Evolutionary conservation across 2,888 invertebrate genomes (phyloP).

Genomic region (Mimachlamys varia): DNA sequence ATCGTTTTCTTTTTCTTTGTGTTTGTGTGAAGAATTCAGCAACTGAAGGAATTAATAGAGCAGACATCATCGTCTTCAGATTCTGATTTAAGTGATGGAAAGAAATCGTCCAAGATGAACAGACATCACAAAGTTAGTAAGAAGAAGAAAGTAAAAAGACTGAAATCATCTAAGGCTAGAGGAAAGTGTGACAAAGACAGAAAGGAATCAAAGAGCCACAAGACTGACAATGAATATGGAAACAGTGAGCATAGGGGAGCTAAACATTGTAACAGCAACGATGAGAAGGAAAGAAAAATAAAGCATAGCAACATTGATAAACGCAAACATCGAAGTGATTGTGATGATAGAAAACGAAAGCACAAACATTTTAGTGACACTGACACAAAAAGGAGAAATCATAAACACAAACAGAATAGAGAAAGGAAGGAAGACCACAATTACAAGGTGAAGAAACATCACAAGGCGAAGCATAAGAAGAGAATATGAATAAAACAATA

Average conservation of each 20-base stretch:
- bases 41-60: constrained; percentile 45
- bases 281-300: no score
- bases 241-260: constrained; percentile 22
- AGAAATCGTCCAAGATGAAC: constrained; percentile 41
- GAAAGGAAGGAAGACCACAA: background rate
- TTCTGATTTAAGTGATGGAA: background rate
- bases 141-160: constrained; percentile 40
- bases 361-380: constrained; percentile 2
- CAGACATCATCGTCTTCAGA: constrained; percentile 40
- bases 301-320: no score
- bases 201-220: background rate
- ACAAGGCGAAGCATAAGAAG: constrained; percentile 30
- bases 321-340: background rate
- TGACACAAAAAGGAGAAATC: background rate
- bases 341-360: background rate
- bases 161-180: constrained; percentile 25
- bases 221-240: background rate
- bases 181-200: background rate
- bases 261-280: constrained; percentile 22
- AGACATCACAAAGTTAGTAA: background rate
- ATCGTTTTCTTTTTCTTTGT: background rate
- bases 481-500: background rate
- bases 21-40: constrained; percentile 41
- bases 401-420: background rate
- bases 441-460: background rate